Percentiles rank a stretch among this genome's conserved stretches.
Evolutionary conservation across 2,888 invertebrate species (phyloP).

Genomic region (Eilema griseolum): DNA sequence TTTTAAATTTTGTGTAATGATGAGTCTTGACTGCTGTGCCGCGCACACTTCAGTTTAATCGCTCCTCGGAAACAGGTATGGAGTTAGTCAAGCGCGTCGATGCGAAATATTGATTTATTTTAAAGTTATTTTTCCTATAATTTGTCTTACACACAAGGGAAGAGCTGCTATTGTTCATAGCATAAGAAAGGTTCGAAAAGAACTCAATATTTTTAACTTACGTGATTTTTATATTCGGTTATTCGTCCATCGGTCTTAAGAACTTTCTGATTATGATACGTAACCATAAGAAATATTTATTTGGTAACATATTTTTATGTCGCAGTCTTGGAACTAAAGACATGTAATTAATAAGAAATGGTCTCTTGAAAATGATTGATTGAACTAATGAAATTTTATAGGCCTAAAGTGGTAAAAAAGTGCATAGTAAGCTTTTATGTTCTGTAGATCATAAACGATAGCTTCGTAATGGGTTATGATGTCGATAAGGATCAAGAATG

Average conservation of each 20-base stretch:
- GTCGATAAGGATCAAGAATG: conserved; percentile 2
- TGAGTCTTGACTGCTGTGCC: conserved; percentile 59
- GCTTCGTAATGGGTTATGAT: neutral
- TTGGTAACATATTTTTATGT: neutral
- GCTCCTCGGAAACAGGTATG: conserved; percentile 32
- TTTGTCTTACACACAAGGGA: neutral
- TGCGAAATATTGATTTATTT: conserved; percentile 29
- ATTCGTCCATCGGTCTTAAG: too few relatives aligned
- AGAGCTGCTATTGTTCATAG: neutral
- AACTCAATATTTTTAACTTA: too few relatives aligned
- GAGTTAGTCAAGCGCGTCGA: conserved; percentile 27
- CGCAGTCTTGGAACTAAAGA: neutral
- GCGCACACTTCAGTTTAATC: conserved; percentile 55
- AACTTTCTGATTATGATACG: too few relatives aligned
- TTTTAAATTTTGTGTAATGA: conserved; percentile 78
- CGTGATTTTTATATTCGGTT: too few relatives aligned
- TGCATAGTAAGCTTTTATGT: neutral
- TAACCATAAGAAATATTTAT: neutral
- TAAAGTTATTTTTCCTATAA: conserved; percentile 7
- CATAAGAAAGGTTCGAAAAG: neutral
- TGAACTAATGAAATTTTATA: neutral
- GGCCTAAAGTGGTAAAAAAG: neutral
- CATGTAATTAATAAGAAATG: neutral
- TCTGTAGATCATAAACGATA: neutral
- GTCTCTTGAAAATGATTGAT: neutral